Evolutionary conservation across 1,140 invertebrate species (phyloP), one percentile per base, ranked within the genome.

Genomic region (Xylocopa sonorina): DNA sequence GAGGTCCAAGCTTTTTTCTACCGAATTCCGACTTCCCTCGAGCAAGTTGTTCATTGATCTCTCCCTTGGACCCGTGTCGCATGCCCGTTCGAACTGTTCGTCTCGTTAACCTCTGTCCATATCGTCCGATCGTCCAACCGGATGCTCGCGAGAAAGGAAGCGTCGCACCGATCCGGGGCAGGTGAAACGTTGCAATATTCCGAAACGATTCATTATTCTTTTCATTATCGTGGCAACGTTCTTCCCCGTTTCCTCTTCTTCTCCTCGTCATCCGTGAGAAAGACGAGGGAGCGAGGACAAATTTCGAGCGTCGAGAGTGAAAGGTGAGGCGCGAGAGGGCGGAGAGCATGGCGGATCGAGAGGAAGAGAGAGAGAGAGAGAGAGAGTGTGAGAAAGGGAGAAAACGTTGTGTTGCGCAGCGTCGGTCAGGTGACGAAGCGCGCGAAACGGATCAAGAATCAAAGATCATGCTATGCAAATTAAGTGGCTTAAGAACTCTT

Each of bases 141-240:
- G 46, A 60, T 10, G 9, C 48, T 55, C 81, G 71, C 77, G 78
- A 67, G 73, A 46, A 67, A n/a, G 9, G 21, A 48, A 24, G 32
- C 43, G 46, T 55, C 51, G 29, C 62, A 67, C 60, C 41, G 58
- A 81, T 78, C 76, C 81, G 84, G 83, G 86, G 84, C 86, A 88
- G 86, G 85, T 90, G 85, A 90, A 87, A 89, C 76, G 87, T 90
- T 90, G 91, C 91, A 91, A 91, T 92, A 92, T 90, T 91, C 84
- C 85, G 86, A 91, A 90, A 84, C 58, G 78, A 27, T 41, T 24
- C 51, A 14, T 34, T 50, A 7, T 3, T 51, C 10, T 16, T 0
- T 18, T 27, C 43, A 53, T 73, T 81, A 57, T 85, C 76, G 81
- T 83, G 71, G 83, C 84, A 75, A 67, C 75, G 68, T 73, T 43